Evolutionary conservation across 2,888 invertebrate species (phyloP), one percentile per base, ranked within the genome.

Genomic region (Brachycybe producta): DNA sequence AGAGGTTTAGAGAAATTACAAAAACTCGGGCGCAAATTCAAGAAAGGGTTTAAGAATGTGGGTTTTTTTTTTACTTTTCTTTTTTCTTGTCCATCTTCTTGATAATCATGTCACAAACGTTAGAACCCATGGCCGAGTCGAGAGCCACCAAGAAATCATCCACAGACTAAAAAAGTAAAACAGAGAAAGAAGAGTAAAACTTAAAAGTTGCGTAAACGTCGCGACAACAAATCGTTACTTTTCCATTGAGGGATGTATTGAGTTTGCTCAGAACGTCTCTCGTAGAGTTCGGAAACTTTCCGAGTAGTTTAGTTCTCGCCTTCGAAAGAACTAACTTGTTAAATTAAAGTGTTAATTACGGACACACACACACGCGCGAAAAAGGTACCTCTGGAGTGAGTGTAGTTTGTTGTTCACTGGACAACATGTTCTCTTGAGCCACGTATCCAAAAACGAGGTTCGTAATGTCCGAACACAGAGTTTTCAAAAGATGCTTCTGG

Each of bases 81-180:
- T 85, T 86, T 65, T 88, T 91, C 66, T 90, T 91, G 64, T 94
- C 92, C 54, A 81, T 74, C 67, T 91, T 92, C 61, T 82, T 85
- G 54, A 88, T 68, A 57, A 84, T 80, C 76, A 88, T 80, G 54
- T 67, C 68, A 52, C 65, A 60, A n/a, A 61, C 61, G 34, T 61
- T 65, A 30, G 75, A 71, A 17, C 75, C 64, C 23, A 52, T 49
- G 41, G 81, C 78, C 1, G 74, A 66, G 60, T 91, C 90, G 35
- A 82, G 71, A n/a, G 77, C 73, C 57, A 73, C 72, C 58, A 84
- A 75, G 65, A 91, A 91, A 3, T 83, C 80, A 49, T 91, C 91
- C 51, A 87, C 70, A 36, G 57, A 60, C 62, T 64, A 54, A 2
- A 57, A 58, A 34, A 11, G 15, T 30, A 64, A 23, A 35, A 32